Conservation (phyloP, 2,113 vertebrate genomes). For the Macaca mulatta region DNA sequence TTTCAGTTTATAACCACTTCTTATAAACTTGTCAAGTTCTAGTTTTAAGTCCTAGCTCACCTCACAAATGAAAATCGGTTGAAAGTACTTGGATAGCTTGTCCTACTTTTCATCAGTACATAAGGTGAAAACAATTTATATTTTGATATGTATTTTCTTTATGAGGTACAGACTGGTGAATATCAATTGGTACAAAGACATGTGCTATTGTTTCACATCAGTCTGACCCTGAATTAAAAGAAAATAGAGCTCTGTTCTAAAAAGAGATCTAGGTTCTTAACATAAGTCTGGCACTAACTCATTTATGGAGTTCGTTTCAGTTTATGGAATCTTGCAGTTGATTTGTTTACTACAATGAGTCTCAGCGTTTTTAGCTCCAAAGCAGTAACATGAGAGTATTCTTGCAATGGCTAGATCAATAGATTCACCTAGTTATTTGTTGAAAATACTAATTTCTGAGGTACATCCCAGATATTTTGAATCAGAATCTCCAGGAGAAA, state of each 20-base stretch:
- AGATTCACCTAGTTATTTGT: neutral
- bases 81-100: neutral
- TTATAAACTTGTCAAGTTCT: slow-evolving; percentile 52
- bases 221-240: neutral
- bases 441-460: neutral
- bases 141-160: neutral
- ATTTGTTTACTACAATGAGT: neutral
- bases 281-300: neutral
- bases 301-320: neutral
- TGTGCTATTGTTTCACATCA: neutral
- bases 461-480: neutral
- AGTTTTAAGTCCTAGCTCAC: slow-evolving; percentile 37
- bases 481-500: neutral
- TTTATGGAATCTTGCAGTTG: neutral
- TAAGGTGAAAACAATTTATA: slow-evolving; percentile 34
- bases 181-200: neutral
- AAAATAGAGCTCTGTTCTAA: neutral
- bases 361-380: neutral
- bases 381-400: neutral
- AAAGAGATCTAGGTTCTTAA: neutral
- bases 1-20: neutral
- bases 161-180: neutral
- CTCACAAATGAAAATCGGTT: slow-evolving; percentile 35
- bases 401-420: neutral
- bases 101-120: slow-evolving; percentile 28